A percentile compares a stretch with the other conserved stretches of the same genome.
Conservation (phyloP, 2,113 vertebrate genomes). For the Numida meleagris region DNA sequence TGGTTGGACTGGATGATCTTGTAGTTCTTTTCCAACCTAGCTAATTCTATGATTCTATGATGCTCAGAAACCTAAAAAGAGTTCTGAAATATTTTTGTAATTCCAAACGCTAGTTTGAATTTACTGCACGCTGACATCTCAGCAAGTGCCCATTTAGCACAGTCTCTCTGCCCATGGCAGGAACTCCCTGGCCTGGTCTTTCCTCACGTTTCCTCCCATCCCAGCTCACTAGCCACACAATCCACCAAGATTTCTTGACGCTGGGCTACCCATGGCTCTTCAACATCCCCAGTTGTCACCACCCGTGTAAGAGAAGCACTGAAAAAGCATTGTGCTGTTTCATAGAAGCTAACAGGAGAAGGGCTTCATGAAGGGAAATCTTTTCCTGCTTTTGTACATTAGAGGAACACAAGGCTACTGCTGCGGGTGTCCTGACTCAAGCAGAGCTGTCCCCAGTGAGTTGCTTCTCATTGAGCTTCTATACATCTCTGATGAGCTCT, state of each 20-base stretch:
- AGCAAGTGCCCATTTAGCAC: neutral
- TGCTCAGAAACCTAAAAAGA: neutral
- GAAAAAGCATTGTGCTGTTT: neutral
- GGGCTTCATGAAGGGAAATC: neutral
- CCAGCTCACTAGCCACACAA: fast-evolving
- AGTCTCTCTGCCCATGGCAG: neutral
- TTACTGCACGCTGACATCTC: neutral
- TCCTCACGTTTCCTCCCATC: neutral
- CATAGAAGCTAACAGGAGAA: neutral
- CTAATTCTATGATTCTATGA: too few species aligned
- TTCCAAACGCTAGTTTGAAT: neutral
- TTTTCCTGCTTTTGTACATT: neutral
- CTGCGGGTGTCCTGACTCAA: neutral
- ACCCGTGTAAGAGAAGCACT: neutral
- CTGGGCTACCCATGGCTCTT: neutral
- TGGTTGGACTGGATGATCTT: too few species aligned
- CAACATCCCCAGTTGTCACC: neutral
- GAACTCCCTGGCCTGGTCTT: neutral
- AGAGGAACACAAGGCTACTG: too few species aligned
- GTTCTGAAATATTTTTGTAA: neutral
- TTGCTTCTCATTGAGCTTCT: neutral
- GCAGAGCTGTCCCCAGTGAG: neutral
- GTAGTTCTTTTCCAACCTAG: too few species aligned
- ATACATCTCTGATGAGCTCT: fast-evolving
- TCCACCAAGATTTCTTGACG: neutral